phyloP scores from a whole-genome alignment of 1,140 invertebrate species.

The Galendromus occidentalis region DNA sequence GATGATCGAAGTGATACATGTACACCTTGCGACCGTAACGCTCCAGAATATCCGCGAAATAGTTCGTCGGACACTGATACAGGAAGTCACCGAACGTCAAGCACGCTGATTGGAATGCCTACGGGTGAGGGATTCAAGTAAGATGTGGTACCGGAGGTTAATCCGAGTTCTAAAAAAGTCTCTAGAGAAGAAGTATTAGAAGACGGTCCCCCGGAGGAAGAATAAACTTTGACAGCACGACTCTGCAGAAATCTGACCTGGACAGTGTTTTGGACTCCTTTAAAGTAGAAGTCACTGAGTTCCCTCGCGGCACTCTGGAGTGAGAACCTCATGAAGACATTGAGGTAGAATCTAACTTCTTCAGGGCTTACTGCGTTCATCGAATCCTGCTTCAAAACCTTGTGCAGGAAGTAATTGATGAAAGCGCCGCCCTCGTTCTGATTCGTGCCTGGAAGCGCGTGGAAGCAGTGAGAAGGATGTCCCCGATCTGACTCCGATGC shows the following conservation, averaged over 20 bases:
- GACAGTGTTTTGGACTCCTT: not conserved
- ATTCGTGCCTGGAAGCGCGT: not conserved
- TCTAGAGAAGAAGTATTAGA: too few relatives aligned
- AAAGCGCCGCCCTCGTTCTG: conserved; percentile 4
- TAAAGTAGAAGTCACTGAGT: conserved; percentile 2
- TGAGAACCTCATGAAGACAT: not conserved
- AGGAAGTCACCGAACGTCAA: conserved; percentile 15
- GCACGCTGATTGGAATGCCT: conserved; percentile 10
- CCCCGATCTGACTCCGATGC: too few relatives aligned
- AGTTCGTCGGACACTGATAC: conserved; percentile 14
- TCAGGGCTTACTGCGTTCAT: not conserved
- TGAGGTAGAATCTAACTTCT: not conserved
- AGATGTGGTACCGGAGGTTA: too few relatives aligned
- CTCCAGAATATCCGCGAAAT: conserved; percentile 14
- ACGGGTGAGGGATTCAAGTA: too few relatives aligned
- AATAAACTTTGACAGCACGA: not conserved
- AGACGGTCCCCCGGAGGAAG: too few relatives aligned
- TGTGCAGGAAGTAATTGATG: not conserved
- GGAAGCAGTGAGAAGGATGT: too few relatives aligned
- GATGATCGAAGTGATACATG: conserved; percentile 21
- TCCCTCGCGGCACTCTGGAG: not conserved
- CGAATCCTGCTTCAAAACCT: not conserved
- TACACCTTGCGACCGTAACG: conserved; percentile 11
- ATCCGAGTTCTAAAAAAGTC: too few relatives aligned
- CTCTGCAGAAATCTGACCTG: not conserved